Base-by-base conservation (phyloP, 2,113 vertebrate genomes). In the Chlorodrepanis virens region DNA sequence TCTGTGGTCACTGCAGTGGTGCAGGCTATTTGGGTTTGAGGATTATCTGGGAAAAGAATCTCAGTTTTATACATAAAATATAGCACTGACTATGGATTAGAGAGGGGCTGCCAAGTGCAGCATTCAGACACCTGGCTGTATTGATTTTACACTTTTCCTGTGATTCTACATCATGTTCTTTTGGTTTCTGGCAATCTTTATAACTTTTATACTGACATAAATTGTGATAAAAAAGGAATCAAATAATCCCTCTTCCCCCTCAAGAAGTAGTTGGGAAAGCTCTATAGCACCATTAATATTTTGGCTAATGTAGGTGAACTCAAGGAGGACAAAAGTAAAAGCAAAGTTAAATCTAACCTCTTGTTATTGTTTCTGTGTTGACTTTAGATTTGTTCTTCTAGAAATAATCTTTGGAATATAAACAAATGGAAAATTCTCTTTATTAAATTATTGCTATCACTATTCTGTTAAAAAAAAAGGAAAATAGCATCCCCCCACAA, bases 141-240 rank as follows among this genome's bases (percentile, higher is more conserved):
- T 97, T 97, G 97, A 98, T 98, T 98, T 98, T 98, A 94, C 97
- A 97, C 94, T 98, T 98, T 96, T 97, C 68, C 50, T 79, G 87
- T 97, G 97, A 97, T 97, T 97, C 96, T 97, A 96, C 96, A 98
- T 97, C 97, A 97, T 97, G 97, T 95, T 96, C 96, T 90, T 97
- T 97, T 98, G 96, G 96, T 98, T 97, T 97, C 97, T 97, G 96
- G 97, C 89, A 97, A 98, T 97, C 93, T 97, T 94, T 97, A 95
- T 97, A 97, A 98, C 86, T 97, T 98, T 98, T 97, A 97, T 97
- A 95, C 94, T 96, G 94, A 97, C 96, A 97, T 98, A 97, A 98
- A 98, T 97, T 97, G 94, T 95, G 92, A 97, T 97, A 96, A 97
- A 97, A 98, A 97, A 97, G 67, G 93, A 97, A 96, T 96, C 75